Evolutionary conservation across 2,113 vertebrate species (phyloP), one percentile per base, ranked within the genome.

Genomic region (Vulpes vulpes): DNA sequence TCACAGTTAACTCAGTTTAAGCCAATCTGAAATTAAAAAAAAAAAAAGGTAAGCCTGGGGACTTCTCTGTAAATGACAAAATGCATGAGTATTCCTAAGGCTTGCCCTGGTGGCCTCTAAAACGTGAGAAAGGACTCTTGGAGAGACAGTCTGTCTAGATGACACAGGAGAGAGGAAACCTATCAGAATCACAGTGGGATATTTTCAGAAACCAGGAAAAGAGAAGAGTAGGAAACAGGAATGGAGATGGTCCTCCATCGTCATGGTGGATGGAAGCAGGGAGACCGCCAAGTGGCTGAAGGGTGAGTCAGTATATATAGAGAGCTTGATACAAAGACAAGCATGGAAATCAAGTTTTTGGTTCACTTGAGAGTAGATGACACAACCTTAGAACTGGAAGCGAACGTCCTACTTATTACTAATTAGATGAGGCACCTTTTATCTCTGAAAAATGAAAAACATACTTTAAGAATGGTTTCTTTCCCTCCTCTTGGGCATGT

Each of bases 181-280:
- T 32, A 20, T 35, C 30, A n/a, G 62, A 86, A 38, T 25, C 59
- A 71, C 23, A 67, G 59, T 25, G 9, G 38, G 49, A 67, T 23
- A 35, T 11, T 83, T 62, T 73, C 43, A 15, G 73, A 89, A 74
- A n/a, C 17, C 43, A 86, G 65, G 57, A 90, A 92, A 59, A 89
- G 76, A 16, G 16, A 22, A 65, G 32, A 65, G 23, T 8, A 51
- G 76, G 43, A 65, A 71, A 64, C 15, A 82, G 25, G 38, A 49
- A 35, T 1, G 30, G 49, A 35, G 49, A 74, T 49, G 67, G 73
- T 25, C 64, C 23, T 49, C 15, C 9, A 57, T 22, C 38, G 32
- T 30, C 10, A 11, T 4, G 60, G 14, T 5, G 20, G 22, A 81
- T 0, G 7, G 80, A 78, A 30, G n/a, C 35, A 16, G 12, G 80